Conservation (phyloP, 2,888 invertebrate species). For the Epirrita christyi region DNA sequence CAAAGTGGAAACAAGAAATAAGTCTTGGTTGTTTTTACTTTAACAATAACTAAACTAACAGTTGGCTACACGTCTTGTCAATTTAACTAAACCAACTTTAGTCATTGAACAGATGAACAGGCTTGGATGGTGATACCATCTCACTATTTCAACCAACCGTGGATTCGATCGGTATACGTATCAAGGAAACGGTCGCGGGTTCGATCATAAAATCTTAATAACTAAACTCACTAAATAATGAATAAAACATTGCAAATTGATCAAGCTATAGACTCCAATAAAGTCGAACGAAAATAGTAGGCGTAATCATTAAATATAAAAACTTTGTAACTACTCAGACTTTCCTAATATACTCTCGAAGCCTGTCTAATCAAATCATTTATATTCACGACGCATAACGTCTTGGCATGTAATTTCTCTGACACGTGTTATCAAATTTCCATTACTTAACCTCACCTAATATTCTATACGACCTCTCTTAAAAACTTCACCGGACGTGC, state of each 20-base stretch:
- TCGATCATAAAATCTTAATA: too few species aligned
- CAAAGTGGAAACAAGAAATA: too few species aligned
- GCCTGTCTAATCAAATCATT: constrained; percentile 52
- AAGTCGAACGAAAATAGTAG: constrained; percentile 15
- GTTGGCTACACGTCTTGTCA: too few species aligned
- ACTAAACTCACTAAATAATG: constrained; percentile 7
- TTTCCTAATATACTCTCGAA: constrained; percentile 19
- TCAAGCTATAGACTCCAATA: background rate
- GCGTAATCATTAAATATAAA: constrained; percentile 25
- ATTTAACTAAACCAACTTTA: too few species aligned
- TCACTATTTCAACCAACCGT: too few species aligned
- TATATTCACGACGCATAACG: constrained; percentile 53
- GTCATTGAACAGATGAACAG: too few species aligned
- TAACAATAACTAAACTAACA: too few species aligned
- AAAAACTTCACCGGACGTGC: constrained; percentile 72
- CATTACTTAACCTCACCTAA: constrained; percentile 59
- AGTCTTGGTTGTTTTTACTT: too few species aligned
- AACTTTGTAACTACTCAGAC: constrained; percentile 21
- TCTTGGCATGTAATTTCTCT: constrained; percentile 43
- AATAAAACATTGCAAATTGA: constrained; percentile 14
- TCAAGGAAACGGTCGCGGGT: too few species aligned
- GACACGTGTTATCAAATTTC: constrained; percentile 65
- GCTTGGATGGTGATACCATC: too few species aligned
- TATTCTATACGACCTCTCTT: constrained; percentile 64
- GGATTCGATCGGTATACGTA: too few species aligned